Percentiles rank a stretch among this genome's conserved stretches.
Conservation (phyloP, 2,113 vertebrate species). For the Hiodon tergisus region DNA sequence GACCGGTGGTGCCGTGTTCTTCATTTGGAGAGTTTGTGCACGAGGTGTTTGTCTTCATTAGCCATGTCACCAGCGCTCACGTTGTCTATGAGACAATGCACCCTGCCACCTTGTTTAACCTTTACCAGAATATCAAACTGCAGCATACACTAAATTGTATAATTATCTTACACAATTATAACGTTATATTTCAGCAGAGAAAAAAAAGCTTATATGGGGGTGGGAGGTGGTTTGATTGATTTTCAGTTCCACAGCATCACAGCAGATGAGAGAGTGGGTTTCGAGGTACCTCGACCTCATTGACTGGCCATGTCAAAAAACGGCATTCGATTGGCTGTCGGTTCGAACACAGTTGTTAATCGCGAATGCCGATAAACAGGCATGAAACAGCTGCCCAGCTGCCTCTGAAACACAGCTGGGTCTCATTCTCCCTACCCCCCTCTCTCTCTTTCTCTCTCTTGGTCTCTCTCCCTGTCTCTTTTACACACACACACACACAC, state of each 20-base stretch:
- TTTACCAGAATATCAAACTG: too few species aligned
- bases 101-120: too few species aligned
- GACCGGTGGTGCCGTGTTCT: too few species aligned
- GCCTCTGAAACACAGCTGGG: constrained; percentile 6
- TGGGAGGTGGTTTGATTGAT: not conserved
- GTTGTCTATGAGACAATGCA: not conserved
- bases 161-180: not conserved
- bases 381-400: constrained; percentile 20
- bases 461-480: constrained; percentile 50
- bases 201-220: not conserved
- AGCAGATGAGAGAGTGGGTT: not conserved
- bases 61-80: not conserved
- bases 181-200: not conserved
- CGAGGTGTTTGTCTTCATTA: constrained; percentile 6
- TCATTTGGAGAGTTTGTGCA: too few species aligned
- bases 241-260: not conserved
- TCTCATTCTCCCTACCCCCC: not conserved
- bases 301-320: constrained; percentile 4
- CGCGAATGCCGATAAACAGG: constrained; percentile 3
- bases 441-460: not conserved
- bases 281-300: not conserved
- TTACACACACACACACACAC: constrained; percentile 22
- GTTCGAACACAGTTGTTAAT: not conserved
- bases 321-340: not conserved
- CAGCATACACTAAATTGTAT: not conserved